Percentiles rank a stretch among this genome's conserved stretches.
phyloP scores from a whole-genome alignment of 2,888 invertebrate genomes.

The Endotricha flammealis region DNA sequence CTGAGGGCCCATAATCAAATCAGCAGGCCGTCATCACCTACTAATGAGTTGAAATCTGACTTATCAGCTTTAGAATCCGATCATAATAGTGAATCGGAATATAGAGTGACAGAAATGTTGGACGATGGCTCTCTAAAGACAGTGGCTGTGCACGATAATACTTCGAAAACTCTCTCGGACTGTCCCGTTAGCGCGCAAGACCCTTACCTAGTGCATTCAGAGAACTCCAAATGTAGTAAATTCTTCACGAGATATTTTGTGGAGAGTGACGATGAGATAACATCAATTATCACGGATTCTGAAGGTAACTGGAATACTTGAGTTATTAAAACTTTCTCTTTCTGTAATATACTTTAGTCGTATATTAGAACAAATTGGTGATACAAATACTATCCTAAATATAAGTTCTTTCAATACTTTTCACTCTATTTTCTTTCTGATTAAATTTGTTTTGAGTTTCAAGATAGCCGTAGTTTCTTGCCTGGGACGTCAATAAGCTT shows the following conservation, averaged over 20 bases:
- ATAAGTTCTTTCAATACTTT: too few species aligned
- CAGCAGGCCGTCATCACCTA: constrained; percentile 52
- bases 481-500: too few species aligned
- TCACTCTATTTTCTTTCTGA: too few species aligned
- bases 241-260: constrained; percentile 83
- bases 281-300: constrained; percentile 84
- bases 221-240: constrained; percentile 80
- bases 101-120: constrained; percentile 69
- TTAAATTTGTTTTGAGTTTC: too few species aligned
- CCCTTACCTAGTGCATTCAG: constrained; percentile 71
- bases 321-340: too few species aligned
- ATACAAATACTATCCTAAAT: too few species aligned
- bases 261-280: constrained; percentile 84
- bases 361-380: too few species aligned
- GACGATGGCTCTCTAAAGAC: constrained; percentile 74
- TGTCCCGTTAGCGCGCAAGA: constrained; percentile 65
- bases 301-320: too few species aligned
- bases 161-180: constrained; percentile 70
- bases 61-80: constrained; percentile 52
- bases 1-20: constrained; percentile 69
- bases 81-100: constrained; percentile 66
- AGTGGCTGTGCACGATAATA: constrained; percentile 68
- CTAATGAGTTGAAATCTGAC: constrained; percentile 44
- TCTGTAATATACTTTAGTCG: too few species aligned
- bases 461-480: too few species aligned